Conservation (phyloP, 2,797 vertebrate genomes). For the Alca torda region DNA sequence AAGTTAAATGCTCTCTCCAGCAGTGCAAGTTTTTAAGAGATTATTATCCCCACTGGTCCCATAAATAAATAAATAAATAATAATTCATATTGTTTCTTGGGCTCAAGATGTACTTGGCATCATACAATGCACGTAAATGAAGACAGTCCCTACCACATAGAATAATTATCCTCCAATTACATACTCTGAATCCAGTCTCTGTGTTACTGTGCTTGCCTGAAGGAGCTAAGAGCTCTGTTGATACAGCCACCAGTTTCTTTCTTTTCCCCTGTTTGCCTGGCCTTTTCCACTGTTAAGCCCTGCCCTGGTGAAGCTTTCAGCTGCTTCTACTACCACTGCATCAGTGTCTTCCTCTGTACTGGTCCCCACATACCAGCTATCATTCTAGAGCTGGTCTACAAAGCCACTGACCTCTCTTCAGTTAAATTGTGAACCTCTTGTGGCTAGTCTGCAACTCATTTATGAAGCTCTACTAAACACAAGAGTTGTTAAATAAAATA, state of each 20-base stretch:
- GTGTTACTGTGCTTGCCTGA: background rate
- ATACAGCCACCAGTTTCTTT: background rate
- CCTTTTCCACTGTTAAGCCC: background rate
- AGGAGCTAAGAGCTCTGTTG: background rate
- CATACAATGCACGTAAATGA: background rate
- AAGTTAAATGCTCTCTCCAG: background rate
- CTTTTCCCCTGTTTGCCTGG: background rate
- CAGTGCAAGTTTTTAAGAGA: background rate
- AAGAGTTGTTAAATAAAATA: background rate
- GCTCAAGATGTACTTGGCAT: background rate
- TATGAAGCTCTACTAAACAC: background rate
- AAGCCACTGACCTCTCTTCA: background rate
- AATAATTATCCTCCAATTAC: background rate
- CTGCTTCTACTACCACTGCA: background rate
- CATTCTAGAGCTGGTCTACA: background rate
- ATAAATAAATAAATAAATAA: constrained; percentile 28
- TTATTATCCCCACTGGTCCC: background rate
- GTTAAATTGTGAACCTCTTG: background rate
- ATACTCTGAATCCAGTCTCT: background rate
- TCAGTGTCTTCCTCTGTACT: background rate
- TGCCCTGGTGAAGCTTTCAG: background rate
- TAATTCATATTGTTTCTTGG: background rate
- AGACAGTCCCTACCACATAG: background rate
- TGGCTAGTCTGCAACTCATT: background rate
- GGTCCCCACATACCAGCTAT: fast-evolving